These are phyloP conservation scores for Adrianichthys oophorus DNA, from an alignment of 2,797 vertebrate species.

Conservation along the genomic window DNA sequence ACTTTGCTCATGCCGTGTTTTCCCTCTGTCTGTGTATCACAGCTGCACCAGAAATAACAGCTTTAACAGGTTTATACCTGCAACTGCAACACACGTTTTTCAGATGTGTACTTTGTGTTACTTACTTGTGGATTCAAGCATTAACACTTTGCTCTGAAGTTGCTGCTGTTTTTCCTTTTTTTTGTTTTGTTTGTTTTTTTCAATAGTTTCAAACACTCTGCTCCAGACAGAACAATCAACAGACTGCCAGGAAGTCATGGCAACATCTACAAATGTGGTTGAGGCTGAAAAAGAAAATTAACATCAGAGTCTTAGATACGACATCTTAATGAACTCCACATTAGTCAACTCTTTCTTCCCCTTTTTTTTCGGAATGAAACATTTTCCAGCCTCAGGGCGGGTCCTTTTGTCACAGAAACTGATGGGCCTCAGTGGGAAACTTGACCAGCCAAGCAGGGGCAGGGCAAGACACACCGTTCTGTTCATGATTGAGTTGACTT, in stretches of 20 bases:
- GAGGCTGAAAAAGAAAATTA: constrained; percentile 21
- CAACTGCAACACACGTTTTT: constrained; percentile 1
- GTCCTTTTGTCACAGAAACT: constrained; percentile 39
- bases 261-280: neutral
- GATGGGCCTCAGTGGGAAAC: constrained; percentile 25
- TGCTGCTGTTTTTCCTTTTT: too few relatives aligned
- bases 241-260: neutral
- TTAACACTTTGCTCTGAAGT: constrained; percentile 1
- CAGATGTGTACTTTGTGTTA: neutral
- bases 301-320: neutral
- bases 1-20: constrained; percentile 39
- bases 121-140: neutral
- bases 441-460: constrained; percentile 30
- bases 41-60: constrained; percentile 21
- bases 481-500: constrained; percentile 12
- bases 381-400: constrained; percentile 15
- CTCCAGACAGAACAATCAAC: too few relatives aligned
- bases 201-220: too few relatives aligned
- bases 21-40: constrained; percentile 17
- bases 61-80: constrained; percentile 12
- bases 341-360: neutral
- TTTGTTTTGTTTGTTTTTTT: too few relatives aligned
- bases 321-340: constrained; percentile 4
- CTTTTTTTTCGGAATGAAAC: constrained; percentile 8
- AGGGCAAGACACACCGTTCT: constrained; percentile 23